Conservation (phyloP, 2,113 vertebrate genomes). For the Perca fluviatilis region DNA sequence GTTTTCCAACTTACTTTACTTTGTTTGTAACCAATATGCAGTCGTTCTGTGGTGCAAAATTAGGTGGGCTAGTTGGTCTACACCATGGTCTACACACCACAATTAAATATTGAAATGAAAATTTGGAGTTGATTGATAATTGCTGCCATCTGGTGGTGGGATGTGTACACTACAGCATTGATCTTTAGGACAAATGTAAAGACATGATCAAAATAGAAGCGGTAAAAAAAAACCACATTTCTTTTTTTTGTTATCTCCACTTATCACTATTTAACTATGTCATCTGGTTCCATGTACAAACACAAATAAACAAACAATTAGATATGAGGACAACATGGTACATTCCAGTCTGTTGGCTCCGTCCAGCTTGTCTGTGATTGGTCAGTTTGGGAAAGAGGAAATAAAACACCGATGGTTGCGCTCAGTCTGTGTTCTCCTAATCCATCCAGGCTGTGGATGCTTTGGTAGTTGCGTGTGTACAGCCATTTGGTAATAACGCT, state of each 20-base stretch:
- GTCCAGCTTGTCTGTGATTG: slow-evolving; percentile 64
- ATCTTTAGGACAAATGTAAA: not conserved
- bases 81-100: not conserved
- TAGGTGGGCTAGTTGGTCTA: not conserved
- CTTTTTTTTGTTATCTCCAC: not conserved
- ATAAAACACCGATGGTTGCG: slow-evolving; percentile 45
- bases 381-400: slow-evolving; percentile 53
- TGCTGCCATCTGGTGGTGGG: slow-evolving; percentile 59
- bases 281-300: not conserved
- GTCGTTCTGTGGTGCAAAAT: not conserved
- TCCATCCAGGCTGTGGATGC: slow-evolving; percentile 19
- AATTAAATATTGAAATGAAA: not conserved
- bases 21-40: not conserved
- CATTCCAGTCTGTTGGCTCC: slow-evolving; percentile 52
- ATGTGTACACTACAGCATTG: not conserved
- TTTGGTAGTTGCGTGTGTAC: not conserved
- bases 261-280: rapidly evolving
- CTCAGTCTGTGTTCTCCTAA: not conserved
- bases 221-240: not conserved
- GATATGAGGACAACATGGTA: slow-evolving; percentile 24
- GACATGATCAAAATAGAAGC: not conserved
- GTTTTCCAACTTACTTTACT: too few species aligned
- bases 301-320: not conserved
- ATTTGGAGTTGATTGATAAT: not conserved
- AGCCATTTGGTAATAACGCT: not conserved